Evolutionary conservation across 1,140 invertebrate species (phyloP).

Genomic region (Heliconius hewitsoni): DNA sequence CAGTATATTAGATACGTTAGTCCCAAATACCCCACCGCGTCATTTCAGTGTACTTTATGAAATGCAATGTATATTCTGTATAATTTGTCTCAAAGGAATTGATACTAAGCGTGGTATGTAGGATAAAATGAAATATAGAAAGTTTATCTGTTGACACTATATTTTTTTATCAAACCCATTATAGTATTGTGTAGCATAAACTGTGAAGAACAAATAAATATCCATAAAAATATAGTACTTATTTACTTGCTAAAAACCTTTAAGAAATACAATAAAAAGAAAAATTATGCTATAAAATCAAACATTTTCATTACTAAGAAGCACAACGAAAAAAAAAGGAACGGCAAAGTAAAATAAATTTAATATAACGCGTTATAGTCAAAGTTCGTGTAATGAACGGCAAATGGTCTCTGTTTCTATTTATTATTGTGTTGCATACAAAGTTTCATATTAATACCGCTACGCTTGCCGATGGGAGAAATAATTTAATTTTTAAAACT

Average conservation of each 20-base stretch:
- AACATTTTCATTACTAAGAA: not conserved
- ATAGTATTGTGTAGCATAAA: no score
- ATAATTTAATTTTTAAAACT: conserved; percentile 13
- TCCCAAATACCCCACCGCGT: not conserved
- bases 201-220: no score
- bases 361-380: not conserved
- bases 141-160: not conserved
- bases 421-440: conserved; percentile 8
- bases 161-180: no score
- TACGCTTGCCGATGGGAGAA: conserved; percentile 1
- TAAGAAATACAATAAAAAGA: not conserved
- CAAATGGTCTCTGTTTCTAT: conserved; percentile 9
- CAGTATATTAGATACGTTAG: not conserved
- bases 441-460: conserved; percentile 10
- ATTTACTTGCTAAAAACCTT: no score
- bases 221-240: no score
- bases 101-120: not conserved
- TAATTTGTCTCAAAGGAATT: not conserved
- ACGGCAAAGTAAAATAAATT: not conserved
- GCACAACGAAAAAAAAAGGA: not conserved
- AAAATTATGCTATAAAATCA: not conserved
- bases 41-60: not conserved
- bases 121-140: not conserved
- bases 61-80: not conserved
- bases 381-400: conserved; percentile 5